phyloP scores from a whole-genome alignment of 2,797 vertebrate genomes.

The Etheostoma nigrum region DNA sequence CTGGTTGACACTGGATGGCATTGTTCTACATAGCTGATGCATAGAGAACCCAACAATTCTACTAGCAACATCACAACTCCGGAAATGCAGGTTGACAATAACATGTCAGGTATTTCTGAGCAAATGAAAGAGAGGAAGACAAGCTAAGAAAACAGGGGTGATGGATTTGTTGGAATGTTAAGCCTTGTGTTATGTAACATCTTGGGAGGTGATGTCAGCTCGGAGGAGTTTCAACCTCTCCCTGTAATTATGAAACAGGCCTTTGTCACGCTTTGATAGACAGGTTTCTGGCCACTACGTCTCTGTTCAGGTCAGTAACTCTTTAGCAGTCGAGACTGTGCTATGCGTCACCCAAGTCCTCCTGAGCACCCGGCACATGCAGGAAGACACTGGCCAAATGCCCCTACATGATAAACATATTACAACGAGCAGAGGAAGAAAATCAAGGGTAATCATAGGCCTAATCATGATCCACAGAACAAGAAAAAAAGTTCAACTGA shows the following conservation, averaged over 20 bases:
- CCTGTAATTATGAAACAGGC: conserved; percentile 74
- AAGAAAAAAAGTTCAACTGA: conserved; percentile 39
- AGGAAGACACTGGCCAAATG: conserved; percentile 20
- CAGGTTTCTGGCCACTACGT: conserved; percentile 67
- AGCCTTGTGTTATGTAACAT: conserved; percentile 73
- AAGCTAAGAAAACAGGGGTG: conserved; percentile 34
- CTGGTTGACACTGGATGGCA: background rate
- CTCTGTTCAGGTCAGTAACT: conserved; percentile 55
- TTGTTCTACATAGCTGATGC: conserved; percentile 18
- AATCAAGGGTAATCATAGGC: conserved; percentile 25
- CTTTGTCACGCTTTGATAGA: conserved; percentile 77
- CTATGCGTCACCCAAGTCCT: conserved; percentile 38
- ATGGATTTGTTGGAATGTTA: conserved; percentile 65
- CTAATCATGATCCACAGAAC: conserved; percentile 14
- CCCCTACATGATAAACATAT: conserved; percentile 32
- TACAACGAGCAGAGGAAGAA: conserved; percentile 33
- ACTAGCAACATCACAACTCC: conserved; percentile 40
- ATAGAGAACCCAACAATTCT: background rate
- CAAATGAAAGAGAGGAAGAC: conserved; percentile 49
- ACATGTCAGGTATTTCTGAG: conserved; percentile 66
- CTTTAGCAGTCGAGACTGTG: conserved; percentile 22
- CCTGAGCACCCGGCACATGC: conserved; percentile 47
- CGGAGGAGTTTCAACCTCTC: conserved; percentile 79
- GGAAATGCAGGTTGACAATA: conserved; percentile 61
- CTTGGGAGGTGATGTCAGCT: conserved; percentile 77